Conservation (phyloP, 1,140 invertebrate genomes). For the Portunus trituberculatus region DNA sequence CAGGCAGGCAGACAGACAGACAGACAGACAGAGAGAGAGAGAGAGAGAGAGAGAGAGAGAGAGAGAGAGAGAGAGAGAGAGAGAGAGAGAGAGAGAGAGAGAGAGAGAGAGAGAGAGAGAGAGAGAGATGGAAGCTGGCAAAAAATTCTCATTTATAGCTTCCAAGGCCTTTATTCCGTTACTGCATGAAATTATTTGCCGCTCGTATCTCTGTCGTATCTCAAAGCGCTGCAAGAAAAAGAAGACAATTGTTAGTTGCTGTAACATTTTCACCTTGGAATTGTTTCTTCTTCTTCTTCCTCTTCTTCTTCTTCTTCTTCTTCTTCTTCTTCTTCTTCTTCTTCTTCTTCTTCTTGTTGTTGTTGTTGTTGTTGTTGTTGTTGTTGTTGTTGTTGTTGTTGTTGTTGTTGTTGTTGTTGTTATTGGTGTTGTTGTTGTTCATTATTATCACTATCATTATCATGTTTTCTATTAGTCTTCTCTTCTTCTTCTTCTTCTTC, state of each 20-base stretch:
- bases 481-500: not conserved
- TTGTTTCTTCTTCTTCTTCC: not conserved
- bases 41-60: not conserved
- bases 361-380: not conserved
- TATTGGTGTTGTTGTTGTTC: not conserved
- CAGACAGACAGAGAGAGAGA: not conserved
- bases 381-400: not conserved
- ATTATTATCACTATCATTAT: not conserved
- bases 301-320: not conserved
- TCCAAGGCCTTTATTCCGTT: not conserved
- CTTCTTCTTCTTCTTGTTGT: not conserved
- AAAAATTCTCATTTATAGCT: not conserved
- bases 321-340: not conserved
- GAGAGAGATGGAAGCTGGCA: not conserved
- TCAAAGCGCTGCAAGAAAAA: not conserved
- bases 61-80: not conserved
- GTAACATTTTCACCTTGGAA: not conserved
- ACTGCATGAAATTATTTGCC: not conserved
- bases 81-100: not conserved
- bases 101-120: slow-evolving; percentile 2
- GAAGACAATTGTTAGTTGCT: not conserved
- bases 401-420: not conserved
- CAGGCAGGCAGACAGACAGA: not conserved
- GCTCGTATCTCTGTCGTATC: no score
- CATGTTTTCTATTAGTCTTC: not conserved